Conservation (phyloP, 2,888 invertebrate genomes). For the Tanytarsus gracilentus region DNA sequence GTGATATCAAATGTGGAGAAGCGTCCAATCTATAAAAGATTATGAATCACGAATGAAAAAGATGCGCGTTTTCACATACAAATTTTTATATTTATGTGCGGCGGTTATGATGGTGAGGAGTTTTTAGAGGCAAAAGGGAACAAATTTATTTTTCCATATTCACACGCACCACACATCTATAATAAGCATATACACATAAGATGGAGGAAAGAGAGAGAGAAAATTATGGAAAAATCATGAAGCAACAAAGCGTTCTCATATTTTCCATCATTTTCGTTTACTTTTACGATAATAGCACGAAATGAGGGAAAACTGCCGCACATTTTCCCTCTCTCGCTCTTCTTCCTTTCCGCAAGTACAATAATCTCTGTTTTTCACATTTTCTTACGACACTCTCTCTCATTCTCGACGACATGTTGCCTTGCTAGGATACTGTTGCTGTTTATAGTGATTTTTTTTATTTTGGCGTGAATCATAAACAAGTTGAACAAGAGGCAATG, state of each 20-base stretch:
- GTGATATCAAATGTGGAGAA: too few relatives aligned
- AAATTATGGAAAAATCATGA: constrained; percentile 14
- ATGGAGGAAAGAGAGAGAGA: too few relatives aligned
- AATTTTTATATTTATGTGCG: too few relatives aligned
- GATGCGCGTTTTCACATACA: too few relatives aligned
- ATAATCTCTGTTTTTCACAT: constrained; percentile 14
- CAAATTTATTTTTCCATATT: too few relatives aligned
- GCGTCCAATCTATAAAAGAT: too few relatives aligned
- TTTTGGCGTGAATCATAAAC: constrained; percentile 12
- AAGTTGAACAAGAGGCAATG: neutral
- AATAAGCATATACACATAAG: too few relatives aligned
- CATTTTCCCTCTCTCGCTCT: neutral
- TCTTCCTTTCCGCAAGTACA: neutral
- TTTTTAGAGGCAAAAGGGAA: too few relatives aligned
- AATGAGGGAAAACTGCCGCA: constrained; percentile 1
- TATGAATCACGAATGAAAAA: too few relatives aligned
- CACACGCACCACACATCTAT: too few relatives aligned
- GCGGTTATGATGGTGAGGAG: too few relatives aligned
- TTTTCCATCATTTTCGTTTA: constrained; percentile 18
- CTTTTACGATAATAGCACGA: constrained; percentile 10
- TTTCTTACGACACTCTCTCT: neutral
- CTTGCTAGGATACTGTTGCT: neutral
- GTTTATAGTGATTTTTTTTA: neutral
- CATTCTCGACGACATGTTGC: neutral
- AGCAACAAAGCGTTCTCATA: neutral